These are phyloP conservation scores for Drosophila ananassae DNA, from an alignment of 1,140 invertebrate genomes.

Conservation along the genomic window DNA sequence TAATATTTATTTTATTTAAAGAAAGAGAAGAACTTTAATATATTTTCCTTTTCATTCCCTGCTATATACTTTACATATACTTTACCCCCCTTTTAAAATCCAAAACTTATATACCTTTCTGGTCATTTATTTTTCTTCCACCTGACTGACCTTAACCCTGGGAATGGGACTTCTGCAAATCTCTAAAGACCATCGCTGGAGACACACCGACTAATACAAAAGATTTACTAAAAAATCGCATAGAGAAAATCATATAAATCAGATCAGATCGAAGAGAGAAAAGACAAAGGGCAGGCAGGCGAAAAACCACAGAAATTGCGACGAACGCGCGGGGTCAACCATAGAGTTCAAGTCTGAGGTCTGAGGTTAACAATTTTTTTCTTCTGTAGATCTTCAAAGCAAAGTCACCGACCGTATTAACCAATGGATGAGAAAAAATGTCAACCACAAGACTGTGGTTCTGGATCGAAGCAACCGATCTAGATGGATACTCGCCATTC, in stretches of 20 bases:
- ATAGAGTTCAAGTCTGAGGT: conserved; percentile 5
- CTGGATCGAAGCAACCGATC: conserved; percentile 29
- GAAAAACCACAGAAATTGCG: conserved; percentile 17
- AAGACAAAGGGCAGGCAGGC: conserved; percentile 22
- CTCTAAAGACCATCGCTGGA: not conserved
- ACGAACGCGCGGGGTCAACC: conserved; percentile 23
- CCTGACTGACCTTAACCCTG: not conserved
- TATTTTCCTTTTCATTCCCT: not conserved
- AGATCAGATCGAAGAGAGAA: conserved; percentile 26
- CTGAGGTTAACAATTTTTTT: conserved; percentile 1
- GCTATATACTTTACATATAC: no score
- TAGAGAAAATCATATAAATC: conserved; percentile 68
- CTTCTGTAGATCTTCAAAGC: conserved; percentile 57
- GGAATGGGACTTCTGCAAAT: conserved; percentile 1
- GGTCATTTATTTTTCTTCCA: not conserved
- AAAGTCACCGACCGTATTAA: conserved; percentile 68
- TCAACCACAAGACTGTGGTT: conserved; percentile 70
- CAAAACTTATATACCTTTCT: not conserved
- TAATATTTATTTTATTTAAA: no score
- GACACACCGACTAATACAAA: conserved; percentile 9
- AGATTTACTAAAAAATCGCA: conserved; percentile 58
- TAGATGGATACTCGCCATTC: conserved; percentile 7
- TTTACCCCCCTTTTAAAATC: not conserved
- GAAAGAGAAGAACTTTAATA: no score
- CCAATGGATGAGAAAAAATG: conserved; percentile 59